A percentile compares a stretch with the other conserved stretches of the same genome.
These are phyloP conservation scores for Scelioninae gen. 1 DNA, from an alignment of 2,888 invertebrate species.

Conservation along the genomic window DNA sequence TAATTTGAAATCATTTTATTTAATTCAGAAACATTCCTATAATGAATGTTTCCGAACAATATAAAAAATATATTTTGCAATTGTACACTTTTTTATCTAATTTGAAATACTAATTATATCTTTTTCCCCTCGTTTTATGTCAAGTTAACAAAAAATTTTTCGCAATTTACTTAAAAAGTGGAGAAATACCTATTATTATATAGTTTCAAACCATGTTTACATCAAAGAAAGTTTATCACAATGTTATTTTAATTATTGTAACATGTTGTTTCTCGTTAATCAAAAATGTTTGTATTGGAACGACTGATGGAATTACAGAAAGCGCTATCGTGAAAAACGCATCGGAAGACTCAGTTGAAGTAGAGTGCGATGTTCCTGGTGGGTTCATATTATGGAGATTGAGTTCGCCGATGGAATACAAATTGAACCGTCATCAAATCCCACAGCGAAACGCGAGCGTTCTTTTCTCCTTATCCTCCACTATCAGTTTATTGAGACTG, in stretches of 20 bases:
- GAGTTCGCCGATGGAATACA: conserved; percentile 73
- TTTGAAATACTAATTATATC: too few relatives aligned
- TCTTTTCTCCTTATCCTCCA: conserved; percentile 39
- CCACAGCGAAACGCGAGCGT: conserved; percentile 27
- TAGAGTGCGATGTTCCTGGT: conserved; percentile 60
- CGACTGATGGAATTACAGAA: conserved; percentile 66
- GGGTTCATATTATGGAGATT: conserved; percentile 74
- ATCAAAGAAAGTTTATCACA: too few relatives aligned
- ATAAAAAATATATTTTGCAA: too few relatives aligned
- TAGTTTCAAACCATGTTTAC: too few relatives aligned
- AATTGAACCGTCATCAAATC: conserved; percentile 70
- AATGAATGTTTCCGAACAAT: too few relatives aligned
- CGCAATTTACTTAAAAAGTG: too few relatives aligned
- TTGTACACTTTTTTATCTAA: too few relatives aligned
- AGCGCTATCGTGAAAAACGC: conserved; percentile 46
- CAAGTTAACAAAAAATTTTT: too few relatives aligned
- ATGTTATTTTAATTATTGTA: background rate
- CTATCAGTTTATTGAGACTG: conserved; percentile 74
- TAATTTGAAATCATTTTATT: too few relatives aligned
- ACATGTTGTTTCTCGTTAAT: conserved; percentile 10
- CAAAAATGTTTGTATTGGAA: conserved; percentile 19
- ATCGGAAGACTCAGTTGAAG: conserved; percentile 50
- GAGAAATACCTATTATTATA: too few relatives aligned
- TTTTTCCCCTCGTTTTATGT: too few relatives aligned
- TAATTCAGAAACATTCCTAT: too few relatives aligned